These are phyloP conservation scores for Tribolium freemani DNA, from an alignment of 2,888 invertebrate genomes.

Conservation along the genomic window DNA sequence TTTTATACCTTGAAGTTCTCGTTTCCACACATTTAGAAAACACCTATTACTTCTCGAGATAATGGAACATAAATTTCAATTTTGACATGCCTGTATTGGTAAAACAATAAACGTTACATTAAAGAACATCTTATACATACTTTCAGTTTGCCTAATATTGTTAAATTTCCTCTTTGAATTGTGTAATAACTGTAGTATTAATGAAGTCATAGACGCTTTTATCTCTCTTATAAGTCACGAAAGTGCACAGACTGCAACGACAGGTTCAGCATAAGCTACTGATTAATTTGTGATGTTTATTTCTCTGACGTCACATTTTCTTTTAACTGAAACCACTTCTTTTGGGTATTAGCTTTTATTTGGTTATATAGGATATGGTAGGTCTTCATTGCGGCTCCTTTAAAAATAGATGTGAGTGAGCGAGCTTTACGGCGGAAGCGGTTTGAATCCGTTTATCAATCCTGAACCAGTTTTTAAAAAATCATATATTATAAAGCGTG, in stretches of 20 bases:
- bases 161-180: not conserved
- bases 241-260: not conserved
- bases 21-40: not conserved
- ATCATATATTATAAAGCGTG: not conserved
- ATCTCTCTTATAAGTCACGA: not conserved
- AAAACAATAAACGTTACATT: not conserved
- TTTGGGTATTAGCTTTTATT: no score
- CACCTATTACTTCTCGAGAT: not conserved
- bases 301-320: no score
- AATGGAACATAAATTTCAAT: not conserved
- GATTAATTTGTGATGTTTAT: not conserved
- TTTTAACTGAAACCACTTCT: no score
- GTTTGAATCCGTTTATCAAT: no score
- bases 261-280: not conserved
- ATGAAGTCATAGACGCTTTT: not conserved
- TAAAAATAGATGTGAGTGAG: no score
- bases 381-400: no score
- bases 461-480: no score
- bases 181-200: not conserved
- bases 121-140: not conserved
- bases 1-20: not conserved
- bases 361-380: no score
- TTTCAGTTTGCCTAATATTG: not conserved
- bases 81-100: not conserved
- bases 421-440: no score